Evolutionary conservation across 1,140 invertebrate genomes (phyloP).

Genomic region (Myzus persicae): DNA sequence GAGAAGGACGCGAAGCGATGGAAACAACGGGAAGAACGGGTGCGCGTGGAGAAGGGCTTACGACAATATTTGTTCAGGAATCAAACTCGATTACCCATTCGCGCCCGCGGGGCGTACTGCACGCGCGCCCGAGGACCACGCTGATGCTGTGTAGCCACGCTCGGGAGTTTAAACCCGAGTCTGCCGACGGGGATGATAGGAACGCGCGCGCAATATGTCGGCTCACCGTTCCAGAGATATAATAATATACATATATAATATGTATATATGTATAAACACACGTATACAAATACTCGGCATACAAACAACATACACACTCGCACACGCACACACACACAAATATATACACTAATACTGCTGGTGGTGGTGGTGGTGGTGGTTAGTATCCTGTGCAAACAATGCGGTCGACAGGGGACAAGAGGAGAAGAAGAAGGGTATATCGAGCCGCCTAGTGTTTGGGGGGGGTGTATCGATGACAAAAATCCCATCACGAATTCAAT

Average conservation of each 20-base stretch:
- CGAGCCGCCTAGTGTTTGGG: not conserved
- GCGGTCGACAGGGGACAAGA: slow-evolving; percentile 8
- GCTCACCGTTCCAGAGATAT: not conserved
- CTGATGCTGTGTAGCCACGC: not conserved
- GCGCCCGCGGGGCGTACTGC: slow-evolving; percentile 44
- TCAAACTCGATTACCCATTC: slow-evolving; percentile 58
- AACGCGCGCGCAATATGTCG: not conserved
- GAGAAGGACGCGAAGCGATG: not conserved
- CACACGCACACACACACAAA: not conserved
- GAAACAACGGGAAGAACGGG: not conserved
- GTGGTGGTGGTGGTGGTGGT: not conserved
- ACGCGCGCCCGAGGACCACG: not conserved
- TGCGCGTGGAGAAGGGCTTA: slow-evolving; percentile 17
- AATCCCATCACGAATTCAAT: slow-evolving; percentile 57
- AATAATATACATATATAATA: slow-evolving; percentile 5
- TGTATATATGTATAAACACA: not conserved
- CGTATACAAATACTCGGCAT: not conserved
- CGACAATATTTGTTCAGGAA: slow-evolving; percentile 57
- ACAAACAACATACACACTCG: not conserved
- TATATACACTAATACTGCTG: not conserved
- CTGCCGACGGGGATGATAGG: not conserved
- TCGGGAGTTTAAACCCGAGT: not conserved
- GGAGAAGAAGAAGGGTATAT: not conserved
- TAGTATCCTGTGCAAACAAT: slow-evolving; percentile 47
- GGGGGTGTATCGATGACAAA: slow-evolving; percentile 53